Conservation (phyloP, 1,140 invertebrate genomes). For the Tetragonula clypearis region DNA sequence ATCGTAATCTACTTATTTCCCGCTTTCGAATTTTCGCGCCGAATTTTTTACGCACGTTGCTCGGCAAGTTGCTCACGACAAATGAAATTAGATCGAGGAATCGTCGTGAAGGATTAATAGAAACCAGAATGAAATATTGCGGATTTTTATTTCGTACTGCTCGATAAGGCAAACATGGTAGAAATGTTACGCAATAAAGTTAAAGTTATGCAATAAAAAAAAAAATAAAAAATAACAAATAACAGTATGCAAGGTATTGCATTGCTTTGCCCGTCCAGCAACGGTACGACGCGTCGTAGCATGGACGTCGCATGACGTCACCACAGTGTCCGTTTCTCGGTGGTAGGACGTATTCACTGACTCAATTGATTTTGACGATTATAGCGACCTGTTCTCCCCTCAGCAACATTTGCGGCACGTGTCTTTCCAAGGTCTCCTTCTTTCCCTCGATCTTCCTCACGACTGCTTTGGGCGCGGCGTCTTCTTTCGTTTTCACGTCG, state of each 20-base stretch:
- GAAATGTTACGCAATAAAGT: not conserved
- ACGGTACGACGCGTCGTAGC: not conserved
- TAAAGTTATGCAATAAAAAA: too few species aligned
- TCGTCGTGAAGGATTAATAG: not conserved
- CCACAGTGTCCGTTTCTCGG: conserved; percentile 1
- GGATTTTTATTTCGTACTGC: not conserved
- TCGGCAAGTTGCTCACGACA: not conserved
- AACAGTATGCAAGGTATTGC: not conserved
- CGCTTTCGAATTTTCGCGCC: conserved; percentile 30
- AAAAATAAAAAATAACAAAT: not conserved
- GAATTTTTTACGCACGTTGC: not conserved
- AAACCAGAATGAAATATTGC: too few species aligned
- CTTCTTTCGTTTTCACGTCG: conserved; percentile 49
- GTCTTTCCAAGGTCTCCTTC: conserved; percentile 86
- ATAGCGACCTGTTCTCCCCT: conserved; percentile 93
- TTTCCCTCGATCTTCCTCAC: conserved; percentile 84
- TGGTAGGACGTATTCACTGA: conserved; percentile 32
- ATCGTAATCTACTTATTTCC: conserved; percentile 3
- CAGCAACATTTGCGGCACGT: conserved; percentile 90
- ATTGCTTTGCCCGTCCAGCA: too few species aligned
- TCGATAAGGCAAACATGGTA: not conserved
- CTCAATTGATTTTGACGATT: conserved; percentile 79
- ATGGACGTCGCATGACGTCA: not conserved
- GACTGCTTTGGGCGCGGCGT: conserved; percentile 79
- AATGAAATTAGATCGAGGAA: not conserved